Evolutionary conservation across 2,888 invertebrate genomes (phyloP).

Genomic region (Dermolepida albohirtum): DNA sequence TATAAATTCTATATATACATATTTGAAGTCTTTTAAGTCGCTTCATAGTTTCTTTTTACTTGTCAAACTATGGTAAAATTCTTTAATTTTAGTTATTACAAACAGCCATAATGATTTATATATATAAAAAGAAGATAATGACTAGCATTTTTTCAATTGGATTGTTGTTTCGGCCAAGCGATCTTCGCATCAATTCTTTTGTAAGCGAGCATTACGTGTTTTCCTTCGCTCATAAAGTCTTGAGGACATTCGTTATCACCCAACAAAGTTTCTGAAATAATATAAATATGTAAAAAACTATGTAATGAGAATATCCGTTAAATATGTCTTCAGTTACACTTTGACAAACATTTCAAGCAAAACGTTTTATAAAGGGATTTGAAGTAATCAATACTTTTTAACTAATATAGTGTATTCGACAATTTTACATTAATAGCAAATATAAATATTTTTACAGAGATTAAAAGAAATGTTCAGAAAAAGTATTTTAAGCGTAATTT

Average conservation of each 20-base stretch:
- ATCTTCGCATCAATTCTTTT: conserved; percentile 97
- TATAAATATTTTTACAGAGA: too few species aligned
- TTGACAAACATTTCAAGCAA: too few species aligned
- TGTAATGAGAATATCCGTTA: too few species aligned
- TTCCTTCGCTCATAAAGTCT: conserved; percentile 82
- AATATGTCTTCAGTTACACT: too few species aligned
- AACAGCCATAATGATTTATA: conserved; percentile 50
- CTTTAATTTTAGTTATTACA: conserved; percentile 43
- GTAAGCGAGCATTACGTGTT: conserved; percentile 93
- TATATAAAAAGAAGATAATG: conserved; percentile 47
- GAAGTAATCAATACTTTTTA: background rate
- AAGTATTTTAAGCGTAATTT: too few species aligned
- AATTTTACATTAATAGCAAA: too few species aligned
- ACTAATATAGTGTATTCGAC: too few species aligned
- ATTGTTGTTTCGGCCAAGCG: conserved; percentile 85
- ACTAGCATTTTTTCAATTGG: conserved; percentile 54
- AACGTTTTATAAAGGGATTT: background rate
- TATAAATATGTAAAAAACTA: background rate
- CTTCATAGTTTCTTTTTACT: background rate
- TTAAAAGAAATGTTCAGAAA: too few species aligned
- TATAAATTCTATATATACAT: conserved; percentile 30
- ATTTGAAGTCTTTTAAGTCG: too few species aligned
- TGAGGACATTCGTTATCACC: conserved; percentile 92
- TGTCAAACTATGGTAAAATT: conserved; percentile 45
- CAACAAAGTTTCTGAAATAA: conserved; percentile 84